A percentile compares a stretch with the other conserved stretches of the same genome.
phyloP scores from a whole-genome alignment of 2,888 invertebrate species.

The Dione vanillae region DNA sequence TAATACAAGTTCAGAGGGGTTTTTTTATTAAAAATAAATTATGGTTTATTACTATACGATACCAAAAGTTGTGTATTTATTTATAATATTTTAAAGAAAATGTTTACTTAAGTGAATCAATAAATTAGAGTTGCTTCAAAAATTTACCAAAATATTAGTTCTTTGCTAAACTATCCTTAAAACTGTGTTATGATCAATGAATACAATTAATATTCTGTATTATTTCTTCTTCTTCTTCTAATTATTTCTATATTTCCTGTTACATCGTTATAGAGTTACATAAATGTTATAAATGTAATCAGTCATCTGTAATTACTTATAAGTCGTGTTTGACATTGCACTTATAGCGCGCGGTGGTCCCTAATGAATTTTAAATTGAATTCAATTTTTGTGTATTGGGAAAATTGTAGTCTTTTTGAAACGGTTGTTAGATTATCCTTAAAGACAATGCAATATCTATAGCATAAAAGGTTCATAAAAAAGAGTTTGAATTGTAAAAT shows the following conservation, averaged over 20 bases:
- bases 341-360: too few relatives aligned
- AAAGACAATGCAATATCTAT: too few relatives aligned
- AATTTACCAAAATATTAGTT: background rate
- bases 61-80: background rate
- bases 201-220: too few relatives aligned
- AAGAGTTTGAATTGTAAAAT: too few relatives aligned
- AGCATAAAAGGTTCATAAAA: too few relatives aligned
- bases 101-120: too few relatives aligned
- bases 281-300: background rate
- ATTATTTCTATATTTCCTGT: slow-evolving; percentile 1
- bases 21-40: slow-evolving; percentile 4
- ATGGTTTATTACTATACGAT: background rate
- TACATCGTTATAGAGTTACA: background rate
- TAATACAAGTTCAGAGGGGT: background rate
- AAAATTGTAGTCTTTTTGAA: too few relatives aligned
- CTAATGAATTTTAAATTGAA: too few relatives aligned
- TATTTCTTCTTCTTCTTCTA: too few relatives aligned
- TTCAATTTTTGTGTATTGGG: too few relatives aligned
- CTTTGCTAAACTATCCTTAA: background rate
- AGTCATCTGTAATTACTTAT: background rate
- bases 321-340: background rate
- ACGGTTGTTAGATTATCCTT: too few relatives aligned
- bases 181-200: slow-evolving; percentile 6
- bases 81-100: background rate
- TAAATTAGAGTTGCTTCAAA: background rate